A percentile compares a stretch with the other conserved stretches of the same genome.
Evolutionary conservation across 2,797 vertebrate genomes (phyloP).

Genomic region (Enteromius viviparus): DNA sequence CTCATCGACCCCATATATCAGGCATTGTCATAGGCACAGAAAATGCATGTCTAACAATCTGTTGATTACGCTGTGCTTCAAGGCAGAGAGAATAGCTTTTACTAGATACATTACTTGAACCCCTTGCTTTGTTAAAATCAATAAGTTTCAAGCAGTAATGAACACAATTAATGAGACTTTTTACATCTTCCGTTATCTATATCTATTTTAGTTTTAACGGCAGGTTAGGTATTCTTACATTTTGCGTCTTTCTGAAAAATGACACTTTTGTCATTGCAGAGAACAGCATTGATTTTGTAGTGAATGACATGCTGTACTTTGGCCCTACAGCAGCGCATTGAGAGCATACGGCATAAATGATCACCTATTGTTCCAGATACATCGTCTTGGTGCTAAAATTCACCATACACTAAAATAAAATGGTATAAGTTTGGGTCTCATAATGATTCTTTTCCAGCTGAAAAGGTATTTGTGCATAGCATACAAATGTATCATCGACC

Average conservation of each 20-base stretch:
- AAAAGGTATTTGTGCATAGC: conserved; percentile 10
- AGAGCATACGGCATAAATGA: conserved; percentile 8
- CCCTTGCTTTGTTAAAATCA: conserved; percentile 81
- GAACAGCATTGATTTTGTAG: conserved; percentile 60
- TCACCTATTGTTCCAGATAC: conserved; percentile 17
- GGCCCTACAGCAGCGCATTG: conserved; percentile 22
- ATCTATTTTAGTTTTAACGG: conserved; percentile 76
- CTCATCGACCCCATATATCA: conserved; percentile 94
- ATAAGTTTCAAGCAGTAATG: conserved; percentile 80
- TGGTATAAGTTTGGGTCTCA: background rate
- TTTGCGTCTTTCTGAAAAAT: conserved; percentile 63
- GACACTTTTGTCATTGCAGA: conserved; percentile 78
- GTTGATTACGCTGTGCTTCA: conserved; percentile 92
- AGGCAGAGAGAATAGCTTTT: conserved; percentile 75
- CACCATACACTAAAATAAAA: conserved; percentile 8
- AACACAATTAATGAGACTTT: conserved; percentile 80
- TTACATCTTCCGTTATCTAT: conserved; percentile 65
- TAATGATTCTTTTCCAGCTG: conserved; percentile 4
- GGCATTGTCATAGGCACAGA: conserved; percentile 90
- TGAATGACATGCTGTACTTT: conserved; percentile 30
- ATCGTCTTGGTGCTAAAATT: background rate
- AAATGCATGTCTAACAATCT: conserved; percentile 99
- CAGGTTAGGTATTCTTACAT: conserved; percentile 78
- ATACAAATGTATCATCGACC: conserved; percentile 10
- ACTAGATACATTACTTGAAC: conserved; percentile 81